Evolutionary conservation across 64 coral and sea anemone species (phyloP).

Genomic region (Pocillopora verrucosa): DNA sequence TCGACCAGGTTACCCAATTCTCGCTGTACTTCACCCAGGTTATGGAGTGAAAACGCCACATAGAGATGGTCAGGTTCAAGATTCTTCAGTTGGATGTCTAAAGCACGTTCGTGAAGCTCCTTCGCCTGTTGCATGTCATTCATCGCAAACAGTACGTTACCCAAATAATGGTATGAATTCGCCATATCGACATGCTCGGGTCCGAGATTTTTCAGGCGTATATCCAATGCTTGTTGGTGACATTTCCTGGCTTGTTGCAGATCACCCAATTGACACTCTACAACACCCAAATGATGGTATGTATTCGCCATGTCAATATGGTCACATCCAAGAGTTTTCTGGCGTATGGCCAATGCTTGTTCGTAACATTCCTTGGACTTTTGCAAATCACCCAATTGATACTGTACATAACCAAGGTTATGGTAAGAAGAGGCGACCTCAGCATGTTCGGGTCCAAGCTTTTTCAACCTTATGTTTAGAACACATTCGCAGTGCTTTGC

Average conservation of each 20-base stretch:
- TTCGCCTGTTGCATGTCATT: constrained; percentile 22
- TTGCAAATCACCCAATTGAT: neutral
- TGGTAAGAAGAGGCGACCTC: neutral
- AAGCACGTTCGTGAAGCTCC: neutral
- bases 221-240: neutral
- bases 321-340: neutral
- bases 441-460: neutral
- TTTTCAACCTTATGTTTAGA: neutral
- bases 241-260: neutral
- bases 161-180: neutral
- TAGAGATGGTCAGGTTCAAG: neutral
- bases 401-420: neutral
- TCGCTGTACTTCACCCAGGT: neutral
- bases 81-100: neutral
- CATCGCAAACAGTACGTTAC: neutral
- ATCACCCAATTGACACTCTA: neutral
- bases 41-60: neutral
- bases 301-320: neutral
- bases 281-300: neutral
- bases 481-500: neutral
- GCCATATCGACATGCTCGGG: neutral
- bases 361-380: neutral
- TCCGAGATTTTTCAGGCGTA: neutral
- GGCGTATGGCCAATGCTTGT: neutral
- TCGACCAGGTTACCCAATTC: neutral